Conservation (phyloP, 2,113 vertebrate species). For the Archilochus colubris region DNA sequence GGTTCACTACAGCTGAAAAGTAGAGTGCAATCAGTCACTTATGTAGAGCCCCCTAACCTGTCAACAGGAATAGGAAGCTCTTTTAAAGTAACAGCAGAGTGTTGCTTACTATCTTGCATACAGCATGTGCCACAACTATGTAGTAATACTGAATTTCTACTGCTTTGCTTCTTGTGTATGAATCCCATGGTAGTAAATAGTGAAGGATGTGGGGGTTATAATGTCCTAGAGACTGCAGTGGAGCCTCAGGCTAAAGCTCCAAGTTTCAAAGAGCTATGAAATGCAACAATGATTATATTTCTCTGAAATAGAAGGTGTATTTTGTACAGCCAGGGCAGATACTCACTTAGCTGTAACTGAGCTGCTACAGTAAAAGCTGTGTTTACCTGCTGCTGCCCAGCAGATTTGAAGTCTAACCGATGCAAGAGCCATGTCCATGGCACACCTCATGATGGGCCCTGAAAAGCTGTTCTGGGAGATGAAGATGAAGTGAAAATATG, state of each 20-base stretch:
- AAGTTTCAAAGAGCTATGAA: slow-evolving; percentile 56
- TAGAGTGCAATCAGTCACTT: background rate
- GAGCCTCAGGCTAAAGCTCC: slow-evolving; percentile 14
- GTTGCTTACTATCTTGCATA: background rate
- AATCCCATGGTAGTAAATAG: background rate
- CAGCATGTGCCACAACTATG: background rate
- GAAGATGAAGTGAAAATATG: slow-evolving; percentile 32
- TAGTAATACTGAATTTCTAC: background rate
- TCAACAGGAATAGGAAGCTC: background rate
- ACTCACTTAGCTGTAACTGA: slow-evolving; percentile 42
- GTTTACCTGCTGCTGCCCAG: slow-evolving; percentile 62
- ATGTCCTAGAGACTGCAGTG: slow-evolving; percentile 48
- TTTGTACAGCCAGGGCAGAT: slow-evolving; percentile 62
- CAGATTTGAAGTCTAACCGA: slow-evolving; percentile 8
- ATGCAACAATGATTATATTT: slow-evolving; percentile 49
- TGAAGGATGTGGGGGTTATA: slow-evolving; percentile 31
- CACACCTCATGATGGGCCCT: background rate
- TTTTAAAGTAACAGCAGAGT: background rate
- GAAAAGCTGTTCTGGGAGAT: slow-evolving; percentile 30
- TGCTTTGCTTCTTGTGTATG: background rate
- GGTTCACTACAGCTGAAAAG: background rate
- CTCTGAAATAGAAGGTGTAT: slow-evolving; percentile 59
- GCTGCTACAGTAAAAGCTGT: slow-evolving; percentile 69
- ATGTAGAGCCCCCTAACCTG: background rate
- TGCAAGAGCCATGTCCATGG: background rate